Evolutionary conservation across 2,797 vertebrate species (phyloP), one percentile per base, ranked within the genome.

Genomic region (Helostoma temminkii): DNA sequence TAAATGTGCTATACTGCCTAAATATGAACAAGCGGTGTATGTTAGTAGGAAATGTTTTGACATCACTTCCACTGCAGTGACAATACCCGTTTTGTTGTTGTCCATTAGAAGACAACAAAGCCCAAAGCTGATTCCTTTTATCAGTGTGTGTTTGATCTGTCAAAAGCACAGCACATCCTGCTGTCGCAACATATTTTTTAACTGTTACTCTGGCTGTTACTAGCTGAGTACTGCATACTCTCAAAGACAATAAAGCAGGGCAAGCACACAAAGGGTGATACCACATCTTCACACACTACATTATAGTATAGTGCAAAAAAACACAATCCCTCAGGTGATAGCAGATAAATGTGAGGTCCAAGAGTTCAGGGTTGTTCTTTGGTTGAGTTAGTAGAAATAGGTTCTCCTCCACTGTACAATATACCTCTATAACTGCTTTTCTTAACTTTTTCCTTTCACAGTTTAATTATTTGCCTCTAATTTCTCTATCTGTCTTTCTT

Each of bases 381-480:
- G 34, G 45, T 63, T 62, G 21, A 34, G 36, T 62, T n/a, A 49
- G 34, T 22, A 4, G 36, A 34, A 34, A 9, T 34, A 30, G 47
- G 1, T 26, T 56, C 26, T 64, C 28, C 41, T 78, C 43, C 19
- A 26, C 32, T 48, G 16, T 37, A 64, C 26, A 46, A 60, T 57
- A 34, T 34, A 54, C 53, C n/a, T 42, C 41, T 21, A 43, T 25
- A 36, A 42, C 66, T 65, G 58, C 71, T 79, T 80, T 65, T 76
- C 65, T 62, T 75, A 63, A 53, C 61, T 70, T 21, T 82, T 79
- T 70, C 25, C 24, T 55, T 52, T 62, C 32, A n/a, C 48, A 52
- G 9, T 71, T 88, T 18, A 77, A 75, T 84, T 83, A 78, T 86
- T 86, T 47, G 84, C 34, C 57, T 71, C 8, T 63, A 74, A 71